These are phyloP conservation scores for Lamprotornis superbus DNA, from an alignment of 2,113 vertebrate genomes.

Conservation along the genomic window DNA sequence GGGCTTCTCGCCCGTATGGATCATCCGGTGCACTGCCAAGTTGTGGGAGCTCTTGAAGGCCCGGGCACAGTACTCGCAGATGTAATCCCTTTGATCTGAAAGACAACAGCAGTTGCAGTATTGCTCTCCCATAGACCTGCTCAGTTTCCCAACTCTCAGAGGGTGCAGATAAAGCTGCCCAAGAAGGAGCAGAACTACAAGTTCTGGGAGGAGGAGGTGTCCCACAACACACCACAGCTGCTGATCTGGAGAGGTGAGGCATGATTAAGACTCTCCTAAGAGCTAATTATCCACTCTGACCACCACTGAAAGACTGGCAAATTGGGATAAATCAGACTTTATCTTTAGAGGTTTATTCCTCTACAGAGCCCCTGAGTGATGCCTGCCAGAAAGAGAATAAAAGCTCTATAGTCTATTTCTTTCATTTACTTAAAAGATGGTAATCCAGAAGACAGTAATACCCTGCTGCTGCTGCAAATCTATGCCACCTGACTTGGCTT, in stretches of 20 bases:
- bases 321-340: not conserved
- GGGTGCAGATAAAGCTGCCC: not conserved
- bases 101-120: not conserved
- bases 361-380: not conserved
- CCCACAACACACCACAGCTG: not conserved
- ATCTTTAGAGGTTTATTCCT: not conserved
- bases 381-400: not conserved
- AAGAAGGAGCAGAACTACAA: not conserved
- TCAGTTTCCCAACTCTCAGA: not conserved
- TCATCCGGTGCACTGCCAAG: conserved; percentile 97
- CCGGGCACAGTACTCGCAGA: conserved; percentile 97
- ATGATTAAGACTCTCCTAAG: not conserved
- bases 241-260: not conserved
- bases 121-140: not conserved
- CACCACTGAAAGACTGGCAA: not conserved
- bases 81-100: conserved; percentile 95
- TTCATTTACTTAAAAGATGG: not conserved
- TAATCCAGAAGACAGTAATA: not conserved
- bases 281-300: not conserved
- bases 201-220: not conserved
- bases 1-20: conserved; percentile 97
- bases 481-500: not conserved
- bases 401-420: not conserved
- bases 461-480: not conserved
- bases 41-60: conserved; percentile 99